Conservation (phyloP, 2,113 vertebrate genomes). For the Pituophis catenifer region DNA sequence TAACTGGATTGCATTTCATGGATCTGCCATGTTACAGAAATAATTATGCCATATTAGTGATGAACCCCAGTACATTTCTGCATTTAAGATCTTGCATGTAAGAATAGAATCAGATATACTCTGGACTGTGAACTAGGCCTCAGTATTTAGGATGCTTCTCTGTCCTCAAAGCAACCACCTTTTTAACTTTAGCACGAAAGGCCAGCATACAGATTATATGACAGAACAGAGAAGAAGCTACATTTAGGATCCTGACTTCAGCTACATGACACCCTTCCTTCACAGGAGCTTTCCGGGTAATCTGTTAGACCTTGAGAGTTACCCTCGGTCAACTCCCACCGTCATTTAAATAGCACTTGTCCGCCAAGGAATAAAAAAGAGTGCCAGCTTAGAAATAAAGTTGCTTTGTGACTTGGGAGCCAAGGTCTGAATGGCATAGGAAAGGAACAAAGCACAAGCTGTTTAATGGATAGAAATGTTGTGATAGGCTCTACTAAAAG, state of each 20-base stretch:
- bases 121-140: background rate
- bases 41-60: background rate
- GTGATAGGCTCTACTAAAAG: background rate
- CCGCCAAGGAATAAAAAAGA: background rate
- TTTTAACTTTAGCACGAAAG: constrained; percentile 12
- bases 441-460: background rate
- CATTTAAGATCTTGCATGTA: background rate
- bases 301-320: constrained; percentile 51
- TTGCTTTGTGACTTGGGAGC: background rate
- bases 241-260: constrained; percentile 64
- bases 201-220: constrained; percentile 42
- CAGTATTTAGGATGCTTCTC: constrained; percentile 28
- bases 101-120: background rate
- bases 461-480: background rate
- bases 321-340: constrained; percentile 40
- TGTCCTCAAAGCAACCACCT: background rate
- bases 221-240: constrained; percentile 34
- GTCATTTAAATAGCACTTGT: constrained; percentile 21
- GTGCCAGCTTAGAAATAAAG: background rate
- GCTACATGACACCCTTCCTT: constrained; percentile 52
- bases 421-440: background rate
- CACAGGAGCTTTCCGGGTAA: constrained; percentile 51
- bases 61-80: background rate
- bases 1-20: background rate
- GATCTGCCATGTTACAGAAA: background rate